These are phyloP conservation scores for Adelosebastes latens DNA, from an alignment of 2,797 vertebrate species.

Conservation along the genomic window DNA sequence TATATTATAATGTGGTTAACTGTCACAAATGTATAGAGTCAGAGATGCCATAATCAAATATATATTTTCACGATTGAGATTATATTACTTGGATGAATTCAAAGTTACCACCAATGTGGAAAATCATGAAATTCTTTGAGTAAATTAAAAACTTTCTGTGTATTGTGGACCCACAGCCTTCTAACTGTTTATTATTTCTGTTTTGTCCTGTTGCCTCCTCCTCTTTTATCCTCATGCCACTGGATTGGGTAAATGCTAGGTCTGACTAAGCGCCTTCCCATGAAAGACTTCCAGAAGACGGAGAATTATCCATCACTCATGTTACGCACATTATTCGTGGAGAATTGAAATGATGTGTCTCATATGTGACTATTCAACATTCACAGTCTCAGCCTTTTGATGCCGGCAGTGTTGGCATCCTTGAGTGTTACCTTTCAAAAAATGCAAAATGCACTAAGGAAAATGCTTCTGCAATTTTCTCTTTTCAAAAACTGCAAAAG, in stretches of 20 bases:
- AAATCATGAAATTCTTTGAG: neutral
- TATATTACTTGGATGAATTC: neutral
- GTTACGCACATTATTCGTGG: conserved; percentile 42
- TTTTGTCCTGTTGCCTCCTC: neutral
- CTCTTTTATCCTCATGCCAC: neutral
- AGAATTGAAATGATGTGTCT: conserved; percentile 48
- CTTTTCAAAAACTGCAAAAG: conserved; percentile 52
- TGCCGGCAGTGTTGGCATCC: conserved; percentile 21
- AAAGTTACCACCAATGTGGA: neutral
- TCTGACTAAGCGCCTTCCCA: conserved; percentile 11
- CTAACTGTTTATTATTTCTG: neutral
- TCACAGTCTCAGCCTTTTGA: conserved; percentile 41
- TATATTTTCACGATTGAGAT: neutral
- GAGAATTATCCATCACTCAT: conserved; percentile 45
- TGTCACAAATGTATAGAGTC: neutral
- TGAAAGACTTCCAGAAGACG: conserved; percentile 30
- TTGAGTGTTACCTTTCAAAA: conserved; percentile 54
- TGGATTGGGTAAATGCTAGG: conserved; percentile 22
- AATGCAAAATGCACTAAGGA: conserved; percentile 42
- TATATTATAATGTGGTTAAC: neutral
- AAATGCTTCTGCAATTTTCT: conserved; percentile 39
- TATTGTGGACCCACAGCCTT: neutral
- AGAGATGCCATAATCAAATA: neutral
- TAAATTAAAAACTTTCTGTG: neutral
- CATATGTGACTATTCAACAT: conserved; percentile 43